Evolutionary conservation across 1,140 invertebrate species (phyloP).

Genomic region (Sesamia nonagrioides): DNA sequence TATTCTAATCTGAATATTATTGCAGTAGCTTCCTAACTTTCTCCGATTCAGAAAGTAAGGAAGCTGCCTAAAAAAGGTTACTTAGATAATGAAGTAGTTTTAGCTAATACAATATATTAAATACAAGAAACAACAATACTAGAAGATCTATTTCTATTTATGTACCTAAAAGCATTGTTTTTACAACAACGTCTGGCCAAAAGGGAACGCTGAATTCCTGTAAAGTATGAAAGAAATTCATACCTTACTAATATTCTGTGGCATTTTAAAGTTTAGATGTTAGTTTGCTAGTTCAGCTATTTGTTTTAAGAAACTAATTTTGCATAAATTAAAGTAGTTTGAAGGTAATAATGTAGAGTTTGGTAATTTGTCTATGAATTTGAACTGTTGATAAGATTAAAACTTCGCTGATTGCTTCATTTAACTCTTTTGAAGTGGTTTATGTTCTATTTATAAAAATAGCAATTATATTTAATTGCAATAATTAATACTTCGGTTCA

Average conservation of each 20-base stretch:
- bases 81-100: no score
- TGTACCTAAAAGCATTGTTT: not conserved
- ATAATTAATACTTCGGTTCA: not conserved
- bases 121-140: no score
- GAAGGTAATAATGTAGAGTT: slow-evolving; percentile 6
- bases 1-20: no score
- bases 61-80: no score
- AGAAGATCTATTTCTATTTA: not conserved
- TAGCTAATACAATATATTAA: no score
- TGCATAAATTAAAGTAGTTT: slow-evolving; percentile 31
- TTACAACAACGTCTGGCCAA: slow-evolving; percentile 22
- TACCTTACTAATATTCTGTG: slow-evolving; percentile 7
- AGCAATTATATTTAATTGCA: not conserved
- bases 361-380: slow-evolving; percentile 16
- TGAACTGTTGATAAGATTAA: not conserved
- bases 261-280: slow-evolving; percentile 33
- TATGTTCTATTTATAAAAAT: not conserved
- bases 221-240: no score
- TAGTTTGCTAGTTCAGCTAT: no score
- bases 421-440: not conserved
- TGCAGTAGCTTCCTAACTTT: no score
- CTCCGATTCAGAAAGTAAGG: no score
- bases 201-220: not conserved
- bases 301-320: slow-evolving; percentile 40
- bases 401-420: slow-evolving; percentile 6